A percentile compares a stretch with the other conserved stretches of the same genome.
Evolutionary conservation across 2,797 vertebrate genomes (phyloP).

Genomic region (Anas acuta): DNA sequence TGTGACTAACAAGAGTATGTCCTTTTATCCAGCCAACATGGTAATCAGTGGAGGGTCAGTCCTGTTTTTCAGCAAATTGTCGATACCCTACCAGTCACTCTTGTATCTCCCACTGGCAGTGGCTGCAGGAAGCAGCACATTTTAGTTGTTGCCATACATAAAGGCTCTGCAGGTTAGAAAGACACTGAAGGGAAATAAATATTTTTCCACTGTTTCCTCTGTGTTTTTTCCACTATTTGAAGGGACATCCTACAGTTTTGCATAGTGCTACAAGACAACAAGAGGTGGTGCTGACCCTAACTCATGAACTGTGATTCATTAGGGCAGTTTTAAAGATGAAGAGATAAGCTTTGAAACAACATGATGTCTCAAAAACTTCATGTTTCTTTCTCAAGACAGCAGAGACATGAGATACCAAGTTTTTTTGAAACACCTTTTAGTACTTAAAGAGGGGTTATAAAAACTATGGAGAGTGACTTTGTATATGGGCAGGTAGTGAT

Average conservation of each 20-base stretch:
- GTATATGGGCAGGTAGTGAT: too few species aligned
- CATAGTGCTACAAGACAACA: background rate
- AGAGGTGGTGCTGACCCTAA: background rate
- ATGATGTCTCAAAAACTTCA: background rate
- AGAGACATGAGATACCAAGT: background rate
- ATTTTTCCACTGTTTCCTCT: background rate
- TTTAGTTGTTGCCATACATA: background rate
- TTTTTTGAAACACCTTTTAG: too few species aligned
- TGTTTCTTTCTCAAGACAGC: background rate
- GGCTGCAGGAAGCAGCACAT: background rate
- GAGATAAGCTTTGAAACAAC: background rate
- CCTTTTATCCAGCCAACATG: background rate
- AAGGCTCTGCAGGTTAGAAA: background rate
- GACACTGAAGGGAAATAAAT: background rate
- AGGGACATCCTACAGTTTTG: background rate
- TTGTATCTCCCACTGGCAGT: background rate
- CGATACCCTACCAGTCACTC: background rate
- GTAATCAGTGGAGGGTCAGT: background rate
- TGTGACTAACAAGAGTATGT: background rate
- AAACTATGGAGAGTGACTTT: too few species aligned
- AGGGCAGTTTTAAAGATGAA: background rate
- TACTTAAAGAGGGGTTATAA: too few species aligned
- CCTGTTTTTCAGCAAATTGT: background rate
- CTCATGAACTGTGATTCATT: background rate
- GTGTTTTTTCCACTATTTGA: background rate